A percentile compares a stretch with the other conserved stretches of the same genome.
phyloP scores from a whole-genome alignment of 2,888 invertebrate species.

The Apocheima hispidaria region DNA sequence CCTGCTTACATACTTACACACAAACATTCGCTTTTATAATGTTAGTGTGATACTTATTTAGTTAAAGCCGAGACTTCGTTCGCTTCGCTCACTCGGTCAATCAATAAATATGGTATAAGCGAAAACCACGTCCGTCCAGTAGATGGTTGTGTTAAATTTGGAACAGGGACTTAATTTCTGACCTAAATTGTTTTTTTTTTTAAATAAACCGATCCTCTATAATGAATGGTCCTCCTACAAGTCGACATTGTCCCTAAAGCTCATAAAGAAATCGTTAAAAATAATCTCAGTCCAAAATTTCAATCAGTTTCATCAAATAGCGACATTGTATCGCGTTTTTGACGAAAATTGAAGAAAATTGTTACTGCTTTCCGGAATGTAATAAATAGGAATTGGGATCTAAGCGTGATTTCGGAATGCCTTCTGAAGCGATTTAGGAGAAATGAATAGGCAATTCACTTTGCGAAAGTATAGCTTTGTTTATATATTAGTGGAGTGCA shows the following conservation, averaged over 20 bases:
- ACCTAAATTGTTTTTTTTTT: conserved; percentile 2
- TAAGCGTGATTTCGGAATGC: neutral
- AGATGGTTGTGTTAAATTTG: neutral
- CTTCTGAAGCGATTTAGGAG: neutral
- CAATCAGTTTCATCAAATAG: conserved; percentile 14
- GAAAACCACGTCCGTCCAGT: too few relatives aligned
- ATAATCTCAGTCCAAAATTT: neutral
- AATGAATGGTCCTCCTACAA: neutral
- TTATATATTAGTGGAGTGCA: too few relatives aligned
- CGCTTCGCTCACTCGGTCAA: too few relatives aligned
- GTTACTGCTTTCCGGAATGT: neutral
- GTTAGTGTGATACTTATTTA: too few relatives aligned
- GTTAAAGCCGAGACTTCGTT: too few relatives aligned
- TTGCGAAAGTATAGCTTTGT: neutral
- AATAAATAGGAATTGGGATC: conserved; percentile 5
- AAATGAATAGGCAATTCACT: neutral
- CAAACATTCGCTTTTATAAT: too few relatives aligned
- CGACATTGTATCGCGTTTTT: neutral
- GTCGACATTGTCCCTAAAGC: neutral
- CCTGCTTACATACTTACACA: too few relatives aligned
- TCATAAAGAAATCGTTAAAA: conserved; percentile 1
- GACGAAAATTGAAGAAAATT: conserved; percentile 1
- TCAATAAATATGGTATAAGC: too few relatives aligned
- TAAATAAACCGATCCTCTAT: too few relatives aligned
- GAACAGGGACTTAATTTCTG: neutral